A percentile compares a stretch with the other conserved stretches of the same genome.
Evolutionary conservation across 2,888 invertebrate species (phyloP).

Genomic region (Troides oblongomaculatus): DNA sequence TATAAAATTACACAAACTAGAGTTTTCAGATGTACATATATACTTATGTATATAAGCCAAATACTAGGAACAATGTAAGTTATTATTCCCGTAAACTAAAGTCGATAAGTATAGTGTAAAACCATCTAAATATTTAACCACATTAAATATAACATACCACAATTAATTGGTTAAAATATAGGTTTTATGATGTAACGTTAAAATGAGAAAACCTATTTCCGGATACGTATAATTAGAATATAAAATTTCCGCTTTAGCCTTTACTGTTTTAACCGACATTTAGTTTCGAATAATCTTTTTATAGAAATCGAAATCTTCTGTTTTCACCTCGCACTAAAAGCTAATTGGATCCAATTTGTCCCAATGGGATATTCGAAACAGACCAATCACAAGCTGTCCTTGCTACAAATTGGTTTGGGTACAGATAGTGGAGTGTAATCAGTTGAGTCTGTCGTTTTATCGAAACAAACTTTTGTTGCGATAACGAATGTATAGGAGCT

Average conservation of each 20-base stretch:
- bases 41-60: not conserved
- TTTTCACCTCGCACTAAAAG: slow-evolving; percentile 51
- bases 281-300: slow-evolving; percentile 29
- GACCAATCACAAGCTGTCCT: slow-evolving; percentile 66
- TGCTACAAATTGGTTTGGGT: slow-evolving; percentile 58
- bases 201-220: too few relatives aligned
- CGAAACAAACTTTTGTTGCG: slow-evolving; percentile 62
- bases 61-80: not conserved
- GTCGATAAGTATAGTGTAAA: not conserved
- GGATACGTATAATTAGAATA: not conserved
- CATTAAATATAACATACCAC: not conserved
- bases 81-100: not conserved
- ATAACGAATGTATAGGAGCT: slow-evolving; percentile 54
- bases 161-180: not conserved
- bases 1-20: not conserved
- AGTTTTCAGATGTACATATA: too few relatives aligned
- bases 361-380: slow-evolving; percentile 62
- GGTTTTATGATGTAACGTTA: too few relatives aligned
- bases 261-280: slow-evolving; percentile 16
- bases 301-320: slow-evolving; percentile 32
- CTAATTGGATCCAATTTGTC: slow-evolving; percentile 73
- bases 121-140: not conserved
- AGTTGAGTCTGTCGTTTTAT: slow-evolving; percentile 59
- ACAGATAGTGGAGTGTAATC: slow-evolving; percentile 59
- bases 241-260: not conserved